Evolutionary conservation across 2,888 invertebrate genomes (phyloP), one percentile per base, ranked within the genome.

Genomic region (Drosophila yooni): DNA sequence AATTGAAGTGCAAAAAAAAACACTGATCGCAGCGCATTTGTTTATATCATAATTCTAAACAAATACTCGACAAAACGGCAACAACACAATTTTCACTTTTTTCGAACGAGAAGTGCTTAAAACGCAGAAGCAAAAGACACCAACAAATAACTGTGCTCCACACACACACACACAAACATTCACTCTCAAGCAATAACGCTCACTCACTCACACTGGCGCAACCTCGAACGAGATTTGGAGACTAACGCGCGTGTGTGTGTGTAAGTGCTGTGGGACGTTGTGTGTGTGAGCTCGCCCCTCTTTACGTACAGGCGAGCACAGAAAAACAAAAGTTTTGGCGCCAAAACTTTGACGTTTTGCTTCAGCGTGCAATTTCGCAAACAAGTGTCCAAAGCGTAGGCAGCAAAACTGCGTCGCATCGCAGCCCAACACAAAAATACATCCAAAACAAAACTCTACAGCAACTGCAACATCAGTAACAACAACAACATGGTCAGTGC

Each of bases 271-370:
- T 15, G 52, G 36, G 68, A 50, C 40, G 7, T 52, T 50, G 50
- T 15, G 46, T 57, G 53, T 27, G 64, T 69, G 66, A 52, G 77
- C 64, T 66, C 50, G 66, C 81, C 78, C 77, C 74, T 74, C 66
- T 77, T 78, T 61, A 72, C 76, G 82, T 86, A 81, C 83, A 83
- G 76, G 79, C 71, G 75, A 68, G 65, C 76, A 73, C 76, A 76
- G 56, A 84, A 82, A 81, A 84, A 87, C 74, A 78, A 78, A 74
- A 76, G 66, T 91, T 91, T 91, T 91, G 91, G 91, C 91, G 91
- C 85, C 85, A 91, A 91, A 84, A 87, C 60, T 91, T 89, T 91
- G 91, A 91, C 91, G 79, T 74, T 88, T 90, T 78, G 73, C 70
- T 79, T 74, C 59, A 57, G 50, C 48, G 68, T 62, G 65, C 31